These are phyloP conservation scores for Uropsilus gracilis DNA, from an alignment of 2,113 vertebrate genomes.

Conservation along the genomic window DNA sequence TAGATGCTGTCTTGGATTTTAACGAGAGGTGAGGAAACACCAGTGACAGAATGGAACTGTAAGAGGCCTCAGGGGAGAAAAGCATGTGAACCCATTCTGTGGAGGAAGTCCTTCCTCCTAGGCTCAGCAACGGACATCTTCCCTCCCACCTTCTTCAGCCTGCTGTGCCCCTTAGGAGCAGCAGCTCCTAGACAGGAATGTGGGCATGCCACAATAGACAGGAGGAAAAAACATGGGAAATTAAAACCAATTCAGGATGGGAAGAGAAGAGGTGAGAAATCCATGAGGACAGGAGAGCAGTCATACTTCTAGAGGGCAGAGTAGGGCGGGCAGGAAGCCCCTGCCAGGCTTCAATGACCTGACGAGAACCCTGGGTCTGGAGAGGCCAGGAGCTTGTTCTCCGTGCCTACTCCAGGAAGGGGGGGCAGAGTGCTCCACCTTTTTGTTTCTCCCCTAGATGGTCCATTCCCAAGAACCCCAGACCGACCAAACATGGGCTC, in stretches of 20 bases:
- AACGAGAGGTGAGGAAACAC: neutral
- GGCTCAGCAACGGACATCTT: neutral
- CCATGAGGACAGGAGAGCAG: neutral
- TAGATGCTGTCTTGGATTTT: neutral
- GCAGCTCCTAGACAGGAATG: neutral
- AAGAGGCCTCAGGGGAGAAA: neutral
- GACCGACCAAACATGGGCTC: neutral
- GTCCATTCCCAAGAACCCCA: neutral
- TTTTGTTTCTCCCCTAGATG: conserved; percentile 56
- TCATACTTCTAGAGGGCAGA: neutral
- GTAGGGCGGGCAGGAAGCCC: too few relatives aligned
- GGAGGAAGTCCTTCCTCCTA: neutral
- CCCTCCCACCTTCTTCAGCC: too few relatives aligned
- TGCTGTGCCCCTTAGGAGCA: too few relatives aligned
- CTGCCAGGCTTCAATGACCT: too few relatives aligned
- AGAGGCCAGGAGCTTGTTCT: neutral
- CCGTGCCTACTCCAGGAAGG: neutral
- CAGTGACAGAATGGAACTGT: neutral
- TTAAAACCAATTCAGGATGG: neutral
- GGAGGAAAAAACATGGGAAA: neutral
- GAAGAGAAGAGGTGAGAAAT: neutral
- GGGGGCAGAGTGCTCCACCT: neutral
- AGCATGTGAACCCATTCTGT: neutral
- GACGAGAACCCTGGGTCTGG: neutral
- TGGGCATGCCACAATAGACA: neutral